Evolutionary conservation across 2,797 vertebrate species (phyloP), one percentile per base, ranked within the genome.

Genomic region (Sebastes vulpes): DNA sequence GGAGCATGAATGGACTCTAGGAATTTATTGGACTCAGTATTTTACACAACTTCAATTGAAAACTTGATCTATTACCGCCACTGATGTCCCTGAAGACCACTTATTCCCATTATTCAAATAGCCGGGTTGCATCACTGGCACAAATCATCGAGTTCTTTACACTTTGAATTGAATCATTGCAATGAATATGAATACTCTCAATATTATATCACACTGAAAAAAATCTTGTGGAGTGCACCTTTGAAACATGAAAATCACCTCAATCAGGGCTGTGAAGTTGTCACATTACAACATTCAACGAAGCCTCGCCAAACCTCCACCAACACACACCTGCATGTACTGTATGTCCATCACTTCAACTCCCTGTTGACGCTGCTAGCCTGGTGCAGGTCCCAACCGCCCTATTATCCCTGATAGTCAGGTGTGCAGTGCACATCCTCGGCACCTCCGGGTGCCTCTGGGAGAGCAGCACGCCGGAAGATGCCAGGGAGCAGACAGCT

Each of bases 401-500:
- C 79, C 16, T 46, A 48, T 74, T 67, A 72, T 83, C 58, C 58
- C 68, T 78, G 71, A 89, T 23, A 46, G 83, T 87, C 87, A 87
- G 88, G 88, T 83, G 91, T 81, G 77, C 26, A 65, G 65, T 53
- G 60, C 59, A 64, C 57, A 79, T 80, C 75, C 59, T 72, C 31
- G 2, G 72, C 83, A 84, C 79, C 87, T 58, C 23, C 42, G 29
- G 81, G 59, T 58, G 71, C 78, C 81, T 75, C 18, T 70, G 85
- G 85, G 75, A 81, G 66, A 84, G 61, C 67, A 72, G 58, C 67
- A 53, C 52, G 59, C 68, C 12, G 58, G 82, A 54, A 83, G 73
- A 65, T 88, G 84, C 72, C 76, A 77, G 54, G 32, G 81, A 91
- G 76, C 74, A 90, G 90, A 92, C 89, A 88, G 89, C 90, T 92